These are phyloP conservation scores for Butorides virescens DNA, from an alignment of 2,113 vertebrate genomes.

Conservation along the genomic window DNA sequence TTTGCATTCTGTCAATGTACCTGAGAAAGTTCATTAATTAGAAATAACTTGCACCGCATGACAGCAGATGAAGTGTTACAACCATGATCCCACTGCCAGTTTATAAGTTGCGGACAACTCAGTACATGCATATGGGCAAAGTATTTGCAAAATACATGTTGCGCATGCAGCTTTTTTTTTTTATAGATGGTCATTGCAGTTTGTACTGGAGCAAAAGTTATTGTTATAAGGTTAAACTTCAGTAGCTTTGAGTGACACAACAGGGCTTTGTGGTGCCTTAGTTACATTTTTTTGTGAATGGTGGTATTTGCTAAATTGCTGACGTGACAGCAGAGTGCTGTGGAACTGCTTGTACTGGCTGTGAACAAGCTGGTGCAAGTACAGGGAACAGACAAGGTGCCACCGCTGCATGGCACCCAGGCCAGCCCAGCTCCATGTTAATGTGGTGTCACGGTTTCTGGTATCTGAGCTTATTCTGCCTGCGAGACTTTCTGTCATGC, in stretches of 20 bases:
- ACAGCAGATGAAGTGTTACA: background rate
- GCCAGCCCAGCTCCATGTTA: background rate
- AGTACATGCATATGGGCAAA: background rate
- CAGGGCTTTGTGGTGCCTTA: background rate
- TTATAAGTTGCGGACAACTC: background rate
- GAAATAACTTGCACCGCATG: background rate
- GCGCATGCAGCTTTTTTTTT: background rate
- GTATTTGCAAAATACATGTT: background rate
- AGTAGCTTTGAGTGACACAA: background rate
- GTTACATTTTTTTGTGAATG: background rate
- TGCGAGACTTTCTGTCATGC: background rate
- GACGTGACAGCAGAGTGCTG: background rate
- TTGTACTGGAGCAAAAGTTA: background rate
- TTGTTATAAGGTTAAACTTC: background rate
- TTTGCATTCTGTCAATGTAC: background rate
- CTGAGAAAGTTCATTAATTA: background rate
- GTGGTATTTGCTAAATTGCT: background rate
- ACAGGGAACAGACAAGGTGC: background rate
- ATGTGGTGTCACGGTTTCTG: background rate
- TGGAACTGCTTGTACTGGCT: background rate
- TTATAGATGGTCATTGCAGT: background rate
- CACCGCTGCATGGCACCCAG: background rate
- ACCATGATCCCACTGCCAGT: background rate
- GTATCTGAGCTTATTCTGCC: background rate
- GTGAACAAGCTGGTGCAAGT: background rate